Conservation (phyloP, 2,888 invertebrate genomes). For the Saturnia japonica region DNA sequence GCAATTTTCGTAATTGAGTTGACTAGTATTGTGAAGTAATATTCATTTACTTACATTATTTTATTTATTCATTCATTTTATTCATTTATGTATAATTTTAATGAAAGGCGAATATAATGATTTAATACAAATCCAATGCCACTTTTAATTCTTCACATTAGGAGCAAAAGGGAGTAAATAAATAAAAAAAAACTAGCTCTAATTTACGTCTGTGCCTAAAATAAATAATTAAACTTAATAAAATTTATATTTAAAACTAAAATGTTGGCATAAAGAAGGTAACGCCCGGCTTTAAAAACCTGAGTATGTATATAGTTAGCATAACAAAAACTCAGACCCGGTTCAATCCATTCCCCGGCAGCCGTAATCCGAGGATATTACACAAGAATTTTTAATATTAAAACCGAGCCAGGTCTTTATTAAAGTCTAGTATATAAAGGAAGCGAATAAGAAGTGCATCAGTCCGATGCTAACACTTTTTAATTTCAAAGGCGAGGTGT, state of each 20-base stretch:
- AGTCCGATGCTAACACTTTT: background rate
- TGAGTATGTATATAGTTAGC: conserved; percentile 41
- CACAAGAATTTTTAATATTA: conserved; percentile 71
- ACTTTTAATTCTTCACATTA: too few relatives aligned
- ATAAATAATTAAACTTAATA: too few relatives aligned
- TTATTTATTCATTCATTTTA: too few relatives aligned
- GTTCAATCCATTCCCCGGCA: conserved; percentile 27
- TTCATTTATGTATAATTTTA: too few relatives aligned
- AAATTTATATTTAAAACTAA: conserved; percentile 39
- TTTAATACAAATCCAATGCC: too few relatives aligned
- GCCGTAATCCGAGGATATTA: conserved; percentile 47
- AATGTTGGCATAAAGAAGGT: conserved; percentile 32
- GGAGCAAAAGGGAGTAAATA: too few relatives aligned
- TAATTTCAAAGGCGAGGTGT: conserved; percentile 1
- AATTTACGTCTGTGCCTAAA: too few relatives aligned
- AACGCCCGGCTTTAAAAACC: conserved; percentile 26
- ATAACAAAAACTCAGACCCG: conserved; percentile 51
- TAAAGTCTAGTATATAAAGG: conserved; percentile 58
- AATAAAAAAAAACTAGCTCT: too few relatives aligned
- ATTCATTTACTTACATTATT: too few relatives aligned
- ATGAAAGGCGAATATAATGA: too few relatives aligned
- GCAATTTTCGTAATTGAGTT: too few relatives aligned
- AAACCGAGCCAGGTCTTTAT: conserved; percentile 61
- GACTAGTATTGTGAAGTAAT: too few relatives aligned
- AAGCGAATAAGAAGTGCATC: conserved; percentile 21